Percentiles rank a stretch among this genome's conserved stretches.
Conservation (phyloP, 2,113 vertebrate genomes). For the Sialia sialis region DNA sequence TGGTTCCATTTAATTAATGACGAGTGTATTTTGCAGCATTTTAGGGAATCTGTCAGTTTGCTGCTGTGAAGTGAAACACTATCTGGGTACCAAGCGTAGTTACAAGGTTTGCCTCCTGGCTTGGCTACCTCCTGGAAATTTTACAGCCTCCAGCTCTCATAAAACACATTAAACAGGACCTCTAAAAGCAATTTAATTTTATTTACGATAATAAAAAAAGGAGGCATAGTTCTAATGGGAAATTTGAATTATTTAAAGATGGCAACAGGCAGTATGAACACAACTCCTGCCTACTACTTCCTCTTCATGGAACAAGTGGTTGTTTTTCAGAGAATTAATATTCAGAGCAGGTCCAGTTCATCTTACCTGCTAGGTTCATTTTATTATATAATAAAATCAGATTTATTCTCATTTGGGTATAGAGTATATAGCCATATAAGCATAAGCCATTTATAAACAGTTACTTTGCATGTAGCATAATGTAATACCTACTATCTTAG, state of each 20-base stretch:
- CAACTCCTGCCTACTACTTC: background rate
- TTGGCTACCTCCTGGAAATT: background rate
- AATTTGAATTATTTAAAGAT: background rate
- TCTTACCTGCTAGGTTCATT: background rate
- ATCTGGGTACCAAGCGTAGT: background rate
- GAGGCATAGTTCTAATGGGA: background rate
- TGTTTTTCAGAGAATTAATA: background rate
- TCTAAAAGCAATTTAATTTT: conserved; percentile 17
- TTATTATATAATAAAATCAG: conserved; percentile 25
- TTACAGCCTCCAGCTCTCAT: background rate
- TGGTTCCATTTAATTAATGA: background rate
- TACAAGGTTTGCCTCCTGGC: background rate
- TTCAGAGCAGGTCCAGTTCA: background rate
- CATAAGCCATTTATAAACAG: conserved; percentile 12
- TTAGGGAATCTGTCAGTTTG: background rate
- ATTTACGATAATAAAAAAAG: background rate
- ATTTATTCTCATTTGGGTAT: conserved; percentile 37
- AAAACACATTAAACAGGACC: background rate
- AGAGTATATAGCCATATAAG: background rate
- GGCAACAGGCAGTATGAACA: background rate
- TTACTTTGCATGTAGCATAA: conserved; percentile 9
- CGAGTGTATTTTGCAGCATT: background rate
- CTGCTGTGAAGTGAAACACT: background rate
- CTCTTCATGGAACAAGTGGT: background rate
- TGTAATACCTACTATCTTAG: background rate